phyloP scores from a whole-genome alignment of 2,888 invertebrate genomes.

The Nineta flava region DNA sequence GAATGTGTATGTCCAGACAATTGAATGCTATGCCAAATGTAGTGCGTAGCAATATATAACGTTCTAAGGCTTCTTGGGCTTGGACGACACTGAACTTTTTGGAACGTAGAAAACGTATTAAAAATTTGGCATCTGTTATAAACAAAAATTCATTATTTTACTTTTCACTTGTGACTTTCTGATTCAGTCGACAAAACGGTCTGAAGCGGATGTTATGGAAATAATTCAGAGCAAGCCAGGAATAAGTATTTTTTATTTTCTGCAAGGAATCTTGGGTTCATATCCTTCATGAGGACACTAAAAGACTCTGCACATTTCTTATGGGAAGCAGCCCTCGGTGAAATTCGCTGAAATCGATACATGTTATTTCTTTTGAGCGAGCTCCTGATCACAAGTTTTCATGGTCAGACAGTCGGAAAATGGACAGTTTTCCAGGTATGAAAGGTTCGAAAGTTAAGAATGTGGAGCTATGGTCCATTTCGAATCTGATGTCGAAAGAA shows the following conservation, averaged over 20 bases:
- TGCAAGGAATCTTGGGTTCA: no score
- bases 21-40: constrained; percentile 61
- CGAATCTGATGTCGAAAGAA: no score
- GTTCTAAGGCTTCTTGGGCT: constrained; percentile 60
- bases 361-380: no score
- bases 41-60: constrained; percentile 60
- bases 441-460: no score
- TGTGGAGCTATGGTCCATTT: no score
- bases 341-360: no score
- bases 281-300: no score
- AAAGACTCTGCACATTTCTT: no score
- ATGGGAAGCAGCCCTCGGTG: no score
- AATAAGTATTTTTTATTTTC: neutral
- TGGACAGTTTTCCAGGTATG: no score
- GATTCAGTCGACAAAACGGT: neutral
- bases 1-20: constrained; percentile 52
- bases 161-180: neutral
- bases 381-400: no score
- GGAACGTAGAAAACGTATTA: constrained; percentile 60
- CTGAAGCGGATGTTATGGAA: neutral
- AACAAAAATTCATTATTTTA: constrained; percentile 7
- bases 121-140: constrained; percentile 45
- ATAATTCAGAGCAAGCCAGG: neutral
- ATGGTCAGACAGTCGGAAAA: no score
- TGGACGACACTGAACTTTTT: constrained; percentile 68